phyloP scores from a whole-genome alignment of 2,888 invertebrate species.

The Chamaedrilus cognettii region DNA sequence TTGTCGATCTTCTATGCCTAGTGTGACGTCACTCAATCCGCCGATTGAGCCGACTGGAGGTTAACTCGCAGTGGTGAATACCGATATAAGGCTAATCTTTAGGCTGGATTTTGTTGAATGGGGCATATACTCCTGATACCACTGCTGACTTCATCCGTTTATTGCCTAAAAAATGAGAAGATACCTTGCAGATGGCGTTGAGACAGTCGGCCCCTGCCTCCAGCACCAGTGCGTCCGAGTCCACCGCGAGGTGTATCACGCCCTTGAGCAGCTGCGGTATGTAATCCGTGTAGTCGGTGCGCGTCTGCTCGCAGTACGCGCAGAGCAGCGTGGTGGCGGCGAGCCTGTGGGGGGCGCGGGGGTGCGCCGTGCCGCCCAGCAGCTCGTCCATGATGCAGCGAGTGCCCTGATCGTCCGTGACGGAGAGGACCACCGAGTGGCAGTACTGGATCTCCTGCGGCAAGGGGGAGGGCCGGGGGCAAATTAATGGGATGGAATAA shows the following conservation, averaged over 20 bases:
- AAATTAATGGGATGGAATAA: too few relatives aligned
- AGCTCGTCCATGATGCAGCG: constrained; percentile 85
- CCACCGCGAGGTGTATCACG: constrained; percentile 81
- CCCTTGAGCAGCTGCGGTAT: constrained; percentile 86
- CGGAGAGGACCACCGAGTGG: constrained; percentile 88
- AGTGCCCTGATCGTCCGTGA: constrained; percentile 78
- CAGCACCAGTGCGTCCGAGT: constrained; percentile 77
- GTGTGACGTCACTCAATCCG: too few relatives aligned
- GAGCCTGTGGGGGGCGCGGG: constrained; percentile 57
- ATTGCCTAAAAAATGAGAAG: too few relatives aligned
- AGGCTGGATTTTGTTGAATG: too few relatives aligned
- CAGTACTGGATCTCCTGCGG: constrained; percentile 82
- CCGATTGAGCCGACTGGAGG: too few relatives aligned
- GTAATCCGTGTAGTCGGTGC: constrained; percentile 84
- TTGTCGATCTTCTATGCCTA: too few relatives aligned
- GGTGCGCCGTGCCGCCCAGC: constrained; percentile 65
- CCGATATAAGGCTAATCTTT: too few relatives aligned
- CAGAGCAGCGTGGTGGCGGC: constrained; percentile 86
- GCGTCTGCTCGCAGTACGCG: constrained; percentile 86
- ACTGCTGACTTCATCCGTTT: too few relatives aligned
- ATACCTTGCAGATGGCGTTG: constrained; percentile 81
- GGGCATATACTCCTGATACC: too few relatives aligned
- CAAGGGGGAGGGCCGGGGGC: neutral
- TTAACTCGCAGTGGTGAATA: too few relatives aligned
- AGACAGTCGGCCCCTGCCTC: constrained; percentile 91